phyloP scores from a whole-genome alignment of 2,888 invertebrate genomes.

The Odontothrips loti region DNA sequence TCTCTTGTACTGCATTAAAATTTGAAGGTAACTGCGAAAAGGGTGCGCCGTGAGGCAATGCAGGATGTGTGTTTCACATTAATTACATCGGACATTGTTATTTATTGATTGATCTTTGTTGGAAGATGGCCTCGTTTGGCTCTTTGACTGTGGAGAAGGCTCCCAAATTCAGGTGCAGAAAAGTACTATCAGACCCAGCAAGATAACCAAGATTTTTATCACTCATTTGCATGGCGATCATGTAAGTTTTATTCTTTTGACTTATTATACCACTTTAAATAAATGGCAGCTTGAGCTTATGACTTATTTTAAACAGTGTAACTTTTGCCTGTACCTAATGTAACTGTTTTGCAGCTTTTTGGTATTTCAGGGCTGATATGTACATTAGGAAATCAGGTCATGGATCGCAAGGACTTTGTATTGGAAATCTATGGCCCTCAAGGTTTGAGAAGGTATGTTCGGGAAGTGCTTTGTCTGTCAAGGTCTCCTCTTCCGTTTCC shows the following conservation, averaged over 20 bases:
- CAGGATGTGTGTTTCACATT: not conserved
- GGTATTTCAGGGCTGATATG: conserved; percentile 48
- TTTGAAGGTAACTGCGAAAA: conserved; percentile 40
- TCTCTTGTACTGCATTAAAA: conserved; percentile 40
- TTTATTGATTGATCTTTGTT: not conserved
- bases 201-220: conserved; percentile 47
- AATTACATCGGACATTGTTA: not conserved
- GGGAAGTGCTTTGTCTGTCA: conserved; percentile 44
- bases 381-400: conserved; percentile 44
- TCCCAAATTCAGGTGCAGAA: conserved; percentile 48
- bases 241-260: conserved; percentile 41
- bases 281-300: no score
- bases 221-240: conserved; percentile 51
- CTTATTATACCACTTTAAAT: not conserved
- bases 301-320: not conserved
- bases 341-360: conserved; percentile 43
- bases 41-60: conserved; percentile 25
- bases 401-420: conserved; percentile 36
- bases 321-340: not conserved
- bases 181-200: conserved; percentile 43
- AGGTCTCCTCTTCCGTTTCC: conserved; percentile 43
- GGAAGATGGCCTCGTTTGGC: conserved; percentile 46
- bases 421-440: conserved; percentile 48
- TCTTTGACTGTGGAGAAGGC: conserved; percentile 51
- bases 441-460: conserved; percentile 45